phyloP scores from a whole-genome alignment of 2,797 vertebrate genomes.

The Gambusia yucatana region DNA sequence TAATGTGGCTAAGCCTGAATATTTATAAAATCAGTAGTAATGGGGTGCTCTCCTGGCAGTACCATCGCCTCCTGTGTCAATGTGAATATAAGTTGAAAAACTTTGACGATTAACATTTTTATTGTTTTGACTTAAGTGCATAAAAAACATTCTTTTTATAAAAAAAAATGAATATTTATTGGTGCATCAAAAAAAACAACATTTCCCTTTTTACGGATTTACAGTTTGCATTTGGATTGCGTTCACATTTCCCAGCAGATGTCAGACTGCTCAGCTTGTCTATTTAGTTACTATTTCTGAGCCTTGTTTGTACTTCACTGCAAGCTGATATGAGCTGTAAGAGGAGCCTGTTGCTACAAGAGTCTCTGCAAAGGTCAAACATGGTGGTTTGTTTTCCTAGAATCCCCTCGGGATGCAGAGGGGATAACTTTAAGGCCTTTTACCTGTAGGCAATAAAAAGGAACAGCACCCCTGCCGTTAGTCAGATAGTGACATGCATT shows the following conservation, averaged over 20 bases:
- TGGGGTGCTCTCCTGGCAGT: conserved; percentile 84
- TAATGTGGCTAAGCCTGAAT: conserved; percentile 87
- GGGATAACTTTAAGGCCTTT: conserved; percentile 66
- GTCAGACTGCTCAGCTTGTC: conserved; percentile 63
- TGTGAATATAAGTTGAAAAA: conserved; percentile 56
- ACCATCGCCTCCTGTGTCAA: conserved; percentile 77
- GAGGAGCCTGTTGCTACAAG: conserved; percentile 82
- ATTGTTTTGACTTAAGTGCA: conserved; percentile 15
- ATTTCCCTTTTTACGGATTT: conserved; percentile 31
- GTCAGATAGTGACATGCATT: conserved; percentile 70
- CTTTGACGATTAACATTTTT: conserved; percentile 47
- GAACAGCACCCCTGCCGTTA: conserved; percentile 66
- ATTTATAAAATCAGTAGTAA: conserved; percentile 87
- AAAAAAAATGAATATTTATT: neutral
- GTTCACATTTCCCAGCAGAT: conserved; percentile 41
- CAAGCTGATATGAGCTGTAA: conserved; percentile 83
- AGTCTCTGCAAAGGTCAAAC: conserved; percentile 84
- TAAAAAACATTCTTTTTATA: neutral
- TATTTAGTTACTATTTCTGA: conserved; percentile 79
- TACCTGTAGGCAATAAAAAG: conserved; percentile 74
- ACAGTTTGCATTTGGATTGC: conserved; percentile 37
- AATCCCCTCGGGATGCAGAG: conserved; percentile 71
- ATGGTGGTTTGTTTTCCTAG: conserved; percentile 78
- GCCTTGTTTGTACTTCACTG: conserved; percentile 80
- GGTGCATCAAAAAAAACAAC: conserved; percentile 3